Evolutionary conservation across 1,140 invertebrate species (phyloP), one percentile per base, ranked within the genome.

Genomic region (Eulimnadia texana): DNA sequence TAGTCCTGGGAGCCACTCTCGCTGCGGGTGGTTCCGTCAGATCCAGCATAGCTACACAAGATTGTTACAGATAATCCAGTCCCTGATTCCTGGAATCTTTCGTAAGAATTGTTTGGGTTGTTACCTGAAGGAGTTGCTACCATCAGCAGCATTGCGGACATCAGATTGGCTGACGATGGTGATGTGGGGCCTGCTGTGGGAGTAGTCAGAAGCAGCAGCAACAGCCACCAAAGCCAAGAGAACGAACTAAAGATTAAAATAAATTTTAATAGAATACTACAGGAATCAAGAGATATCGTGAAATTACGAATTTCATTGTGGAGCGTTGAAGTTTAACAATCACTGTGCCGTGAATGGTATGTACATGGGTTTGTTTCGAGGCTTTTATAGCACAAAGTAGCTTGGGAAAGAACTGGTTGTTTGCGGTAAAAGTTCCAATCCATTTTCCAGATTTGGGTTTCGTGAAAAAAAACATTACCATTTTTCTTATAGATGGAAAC

Each of bases 131-230:
- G 28, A 20, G 24, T 42, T 58, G 24, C 55, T 58, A 22, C 23
- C 28, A 3, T 58, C 55, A 28, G 55, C 27, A 16, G 33, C 33
- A 20, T 58, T 58, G 55, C 55, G 55, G 42, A 33, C 23, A 25
- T 58, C 55, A 42, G 27, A 33, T 19, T 58, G 55, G 55, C 55
- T 58, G 13, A 58, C 55, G 16, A 58, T 58, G 55, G 55, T 42
- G 23, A 58, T 58, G 0, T 58, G 23, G 10, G 55, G 55, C 19
- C 23, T 27, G 1, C 10, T 58, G 55, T 27, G 20, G 16, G 52
- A 27, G 27, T 33, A 25, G 55, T 42, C 22, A 2, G 55, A 27
- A 33, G 55, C 55, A 2, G 55, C 24, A 20, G 55, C 28, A 58
- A 42, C 55, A 42, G 55, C 55, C 55, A 58, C 16, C 13, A 58